Base-by-base conservation (phyloP, 2,797 vertebrate genomes). In the Danio kyathit region DNA sequence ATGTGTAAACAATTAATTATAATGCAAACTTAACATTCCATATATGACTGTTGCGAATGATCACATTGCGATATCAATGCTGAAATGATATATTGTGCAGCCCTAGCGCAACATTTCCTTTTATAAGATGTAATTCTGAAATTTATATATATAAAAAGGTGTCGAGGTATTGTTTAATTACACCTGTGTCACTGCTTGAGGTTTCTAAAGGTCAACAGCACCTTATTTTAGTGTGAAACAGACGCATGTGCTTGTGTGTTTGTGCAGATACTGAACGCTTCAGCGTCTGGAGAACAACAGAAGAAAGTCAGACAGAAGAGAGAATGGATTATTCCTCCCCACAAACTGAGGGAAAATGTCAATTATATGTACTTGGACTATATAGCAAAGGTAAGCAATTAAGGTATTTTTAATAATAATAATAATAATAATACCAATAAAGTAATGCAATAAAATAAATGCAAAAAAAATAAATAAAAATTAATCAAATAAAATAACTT, bases 261-360 rank as follows among this genome's bases (percentile, higher is more conserved):
- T 76, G 76, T 84, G 60, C 82, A 94, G 93, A 56, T 87, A 44
- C 81, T 79, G 67, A 70, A 85, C 16, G 84, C 81, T 40, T 76
- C 72, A 52, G 87, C 87, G 5, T 71, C 84, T 54, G 87, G 83
- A 83, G 76, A 78, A 7, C 79, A 65, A 10, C 49, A 29, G 1
- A 7, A 0, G 2, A 90, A 91, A 61, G 90, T 89, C 5, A 77
- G 67, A 80, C 95, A 95, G 80, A 99, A 96, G 85, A 92, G 96
- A 83, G 93, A 96, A 59, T 98, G 97, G 97, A 92, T 98, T 82
- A 84, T 91, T 49, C 94, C 96, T 82, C 94, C 97, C 0, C 90
- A 88, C 0, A 88, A 86, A 38, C 91, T 98, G 9, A 3, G 13
- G 0, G 98, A 99, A 91, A 95, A 95, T 79, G 65, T 88, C 0